phyloP scores from a whole-genome alignment of 2,113 vertebrate genomes.

The Callocephalon fimbriatum region DNA sequence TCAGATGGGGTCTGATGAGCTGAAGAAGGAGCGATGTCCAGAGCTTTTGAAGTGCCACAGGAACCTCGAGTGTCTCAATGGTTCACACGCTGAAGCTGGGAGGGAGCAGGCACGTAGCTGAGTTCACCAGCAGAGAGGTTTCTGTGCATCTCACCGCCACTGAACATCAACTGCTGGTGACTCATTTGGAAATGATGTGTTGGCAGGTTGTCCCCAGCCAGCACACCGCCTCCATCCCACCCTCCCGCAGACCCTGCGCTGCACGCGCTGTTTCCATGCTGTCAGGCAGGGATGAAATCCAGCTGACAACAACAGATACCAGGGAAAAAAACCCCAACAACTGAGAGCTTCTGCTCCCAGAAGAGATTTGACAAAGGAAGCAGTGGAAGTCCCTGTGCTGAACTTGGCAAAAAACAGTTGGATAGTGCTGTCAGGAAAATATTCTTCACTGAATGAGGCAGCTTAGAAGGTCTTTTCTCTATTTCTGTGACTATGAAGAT shows the following conservation, averaged over 20 bases:
- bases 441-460: neutral
- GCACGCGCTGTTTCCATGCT: neutral
- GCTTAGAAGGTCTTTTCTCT: neutral
- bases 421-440: conserved; percentile 16
- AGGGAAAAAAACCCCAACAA: neutral
- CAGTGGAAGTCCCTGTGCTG: neutral
- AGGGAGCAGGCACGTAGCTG: neutral
- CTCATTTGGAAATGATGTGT: conserved; percentile 21
- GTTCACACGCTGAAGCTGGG: neutral
- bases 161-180: neutral
- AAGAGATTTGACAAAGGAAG: neutral
- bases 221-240: neutral
- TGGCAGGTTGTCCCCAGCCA: neutral
- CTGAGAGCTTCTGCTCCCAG: neutral
- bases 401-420: neutral
- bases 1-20: neutral
- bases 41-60: neutral
- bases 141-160: neutral
- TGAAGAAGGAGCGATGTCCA: neutral
- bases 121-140: neutral
- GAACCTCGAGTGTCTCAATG: rapidly evolving
- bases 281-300: neutral
- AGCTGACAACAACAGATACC: neutral
- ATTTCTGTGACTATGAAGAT: neutral
- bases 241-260: neutral